phyloP scores from a whole-genome alignment of 2,888 invertebrate genomes.

The Dyspetes luteomarginatus region DNA sequence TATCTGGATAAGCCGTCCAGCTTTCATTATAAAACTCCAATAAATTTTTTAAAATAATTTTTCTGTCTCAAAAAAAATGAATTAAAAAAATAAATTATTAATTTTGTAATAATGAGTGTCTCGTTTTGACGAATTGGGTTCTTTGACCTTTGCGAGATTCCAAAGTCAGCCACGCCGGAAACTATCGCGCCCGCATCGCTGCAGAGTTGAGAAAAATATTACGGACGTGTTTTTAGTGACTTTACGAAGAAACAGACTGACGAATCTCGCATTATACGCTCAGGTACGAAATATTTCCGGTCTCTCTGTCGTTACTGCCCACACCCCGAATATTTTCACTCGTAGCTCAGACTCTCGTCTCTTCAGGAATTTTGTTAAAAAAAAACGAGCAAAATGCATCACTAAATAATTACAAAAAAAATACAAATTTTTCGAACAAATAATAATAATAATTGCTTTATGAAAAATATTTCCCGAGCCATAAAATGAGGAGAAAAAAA shows the following conservation, averaged over 20 bases:
- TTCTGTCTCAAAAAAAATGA: neutral
- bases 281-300: conserved; percentile 32
- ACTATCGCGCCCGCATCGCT: conserved; percentile 4
- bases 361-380: neutral
- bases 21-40: neutral
- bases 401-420: too few species aligned
- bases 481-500: too few species aligned
- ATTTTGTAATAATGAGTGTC: conserved; percentile 18
- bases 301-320: neutral
- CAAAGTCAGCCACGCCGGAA: neutral
- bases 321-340: neutral
- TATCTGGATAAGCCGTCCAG: conserved; percentile 13
- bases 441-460: too few species aligned
- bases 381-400: too few species aligned
- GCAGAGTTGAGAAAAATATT: conserved; percentile 1
- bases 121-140: too few species aligned
- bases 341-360: neutral
- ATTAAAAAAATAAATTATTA: neutral
- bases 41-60: neutral
- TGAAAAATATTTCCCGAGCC: too few species aligned
- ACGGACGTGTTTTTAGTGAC: neutral
- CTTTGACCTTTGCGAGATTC: conserved; percentile 35
- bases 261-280: neutral
- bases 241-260: neutral
- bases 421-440: too few species aligned